Evolutionary conservation across 2,113 vertebrate genomes (phyloP).

Genomic region (Daubentonia madagascariensis): DNA sequence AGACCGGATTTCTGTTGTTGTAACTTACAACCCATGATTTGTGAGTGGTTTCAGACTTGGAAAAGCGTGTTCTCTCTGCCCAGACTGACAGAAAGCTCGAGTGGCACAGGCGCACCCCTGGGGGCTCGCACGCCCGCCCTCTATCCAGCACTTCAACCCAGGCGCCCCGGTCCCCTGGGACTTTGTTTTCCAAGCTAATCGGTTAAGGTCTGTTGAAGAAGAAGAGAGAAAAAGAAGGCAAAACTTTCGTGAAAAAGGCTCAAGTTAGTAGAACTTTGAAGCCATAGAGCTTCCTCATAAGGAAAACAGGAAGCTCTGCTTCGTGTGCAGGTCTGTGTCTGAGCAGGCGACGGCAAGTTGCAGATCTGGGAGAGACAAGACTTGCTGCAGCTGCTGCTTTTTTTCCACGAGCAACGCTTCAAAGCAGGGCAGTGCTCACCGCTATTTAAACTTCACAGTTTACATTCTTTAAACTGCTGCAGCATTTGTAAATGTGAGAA

Average conservation of each 20-base stretch:
- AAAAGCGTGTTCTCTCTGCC: neutral
- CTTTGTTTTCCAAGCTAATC: conserved; percentile 43
- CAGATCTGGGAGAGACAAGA: neutral
- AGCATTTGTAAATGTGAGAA: neutral
- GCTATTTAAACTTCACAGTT: neutral
- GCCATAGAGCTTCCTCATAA: neutral
- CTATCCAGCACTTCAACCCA: neutral
- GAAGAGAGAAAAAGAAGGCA: conserved; percentile 28
- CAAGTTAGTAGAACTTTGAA: neutral
- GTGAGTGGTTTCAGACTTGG: neutral
- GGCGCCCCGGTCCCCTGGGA: conserved; percentile 36
- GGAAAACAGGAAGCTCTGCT: neutral
- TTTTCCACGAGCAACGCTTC: too few relatives aligned
- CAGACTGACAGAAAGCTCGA: neutral
- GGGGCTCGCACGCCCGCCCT: neutral
- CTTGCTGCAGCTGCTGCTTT: too few relatives aligned
- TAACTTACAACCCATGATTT: neutral
- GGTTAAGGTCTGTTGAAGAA: neutral
- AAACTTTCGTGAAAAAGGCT: conserved; percentile 35
- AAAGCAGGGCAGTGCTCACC: neutral
- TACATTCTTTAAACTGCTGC: neutral
- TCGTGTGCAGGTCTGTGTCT: conserved; percentile 19
- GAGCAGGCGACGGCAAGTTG: conserved; percentile 57
- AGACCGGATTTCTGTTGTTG: neutral
- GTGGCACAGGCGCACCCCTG: neutral